Percentiles rank a stretch among this genome's conserved stretches.
These are phyloP conservation scores for Axinella damicornis DNA, from an alignment of 37 sponge, comb jelly and placozoan genomes.

Conservation along the genomic window DNA sequence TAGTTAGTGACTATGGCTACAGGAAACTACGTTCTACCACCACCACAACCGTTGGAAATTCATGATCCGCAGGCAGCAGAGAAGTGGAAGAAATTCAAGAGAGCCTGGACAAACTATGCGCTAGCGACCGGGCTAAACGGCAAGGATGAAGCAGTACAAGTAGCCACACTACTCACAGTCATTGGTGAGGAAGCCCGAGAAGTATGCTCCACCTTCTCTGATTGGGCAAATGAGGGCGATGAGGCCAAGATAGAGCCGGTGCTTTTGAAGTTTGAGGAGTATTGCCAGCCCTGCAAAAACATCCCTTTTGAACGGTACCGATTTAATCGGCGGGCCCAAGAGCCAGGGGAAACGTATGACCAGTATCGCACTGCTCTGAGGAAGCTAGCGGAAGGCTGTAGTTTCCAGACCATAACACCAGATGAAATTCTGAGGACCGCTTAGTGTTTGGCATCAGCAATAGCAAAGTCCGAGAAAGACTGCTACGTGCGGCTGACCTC, in stretches of 20 bases:
- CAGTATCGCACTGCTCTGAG: conserved; percentile 1
- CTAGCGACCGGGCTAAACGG: too few relatives aligned
- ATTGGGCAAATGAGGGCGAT: not conserved
- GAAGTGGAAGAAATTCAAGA: too few relatives aligned
- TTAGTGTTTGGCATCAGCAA: conserved; percentile 41
- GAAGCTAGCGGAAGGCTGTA: not conserved
- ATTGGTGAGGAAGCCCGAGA: conserved; percentile 28
- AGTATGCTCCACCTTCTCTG: conserved; percentile 30
- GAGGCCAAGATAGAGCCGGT: conserved; percentile 3
- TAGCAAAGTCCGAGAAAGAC: conserved; percentile 26
- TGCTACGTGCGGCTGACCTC: conserved; percentile 30
- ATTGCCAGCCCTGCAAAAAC: not conserved
- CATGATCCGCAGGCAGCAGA: too few relatives aligned
- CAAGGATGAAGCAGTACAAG: too few relatives aligned
- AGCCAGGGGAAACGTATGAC: conserved; percentile 8
- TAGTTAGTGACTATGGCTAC: too few relatives aligned
- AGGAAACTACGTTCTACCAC: too few relatives aligned
- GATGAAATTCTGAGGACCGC: conserved; percentile 32
- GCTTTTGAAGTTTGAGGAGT: not conserved
- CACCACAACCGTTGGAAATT: too few relatives aligned
- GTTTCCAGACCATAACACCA: conserved; percentile 31
- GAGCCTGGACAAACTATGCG: too few relatives aligned
- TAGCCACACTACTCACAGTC: too few relatives aligned
- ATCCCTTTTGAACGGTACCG: conserved; percentile 4
- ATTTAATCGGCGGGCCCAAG: not conserved